phyloP scores from a whole-genome alignment of 2,888 invertebrate species.

The Polia nebulosa region DNA sequence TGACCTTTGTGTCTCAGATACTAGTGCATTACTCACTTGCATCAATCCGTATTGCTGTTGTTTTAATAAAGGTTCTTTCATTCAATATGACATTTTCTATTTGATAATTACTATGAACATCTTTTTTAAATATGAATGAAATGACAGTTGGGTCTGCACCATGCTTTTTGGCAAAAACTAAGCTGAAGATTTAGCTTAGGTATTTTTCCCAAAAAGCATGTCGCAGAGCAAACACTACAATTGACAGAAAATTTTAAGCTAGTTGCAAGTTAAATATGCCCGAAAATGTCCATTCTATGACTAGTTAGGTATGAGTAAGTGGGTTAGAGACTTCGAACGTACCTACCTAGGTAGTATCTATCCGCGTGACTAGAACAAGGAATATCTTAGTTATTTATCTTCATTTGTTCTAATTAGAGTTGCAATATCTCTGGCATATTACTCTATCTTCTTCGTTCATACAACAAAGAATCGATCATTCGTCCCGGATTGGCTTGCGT shows the following conservation, averaged over 20 bases:
- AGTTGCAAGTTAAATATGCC: background rate
- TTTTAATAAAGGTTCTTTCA: conserved; percentile 28
- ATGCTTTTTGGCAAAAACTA: background rate
- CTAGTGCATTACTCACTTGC: conserved; percentile 62
- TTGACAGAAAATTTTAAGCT: background rate
- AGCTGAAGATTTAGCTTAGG: background rate
- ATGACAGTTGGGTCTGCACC: no score
- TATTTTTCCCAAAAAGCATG: background rate
- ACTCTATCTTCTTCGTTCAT: conserved; percentile 60
- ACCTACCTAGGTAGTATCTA: no score
- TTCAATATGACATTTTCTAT: conserved; percentile 10
- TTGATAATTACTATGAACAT: background rate
- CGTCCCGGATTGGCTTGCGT: conserved; percentile 53
- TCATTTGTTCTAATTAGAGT: conserved; percentile 15
- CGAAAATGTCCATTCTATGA: conserved; percentile 11
- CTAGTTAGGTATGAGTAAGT: background rate
- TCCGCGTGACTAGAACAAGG: conserved; percentile 16
- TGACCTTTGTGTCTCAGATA: conserved; percentile 69
- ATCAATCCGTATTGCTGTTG: conserved; percentile 39
- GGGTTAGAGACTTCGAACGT: conserved; percentile 2
- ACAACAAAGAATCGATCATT: conserved; percentile 61
- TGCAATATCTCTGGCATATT: conserved; percentile 30
- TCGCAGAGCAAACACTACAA: no score
- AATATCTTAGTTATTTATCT: conserved; percentile 14
- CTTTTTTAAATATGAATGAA: background rate